Evolutionary conservation across 2,888 invertebrate species (phyloP).

Genomic region (Drosophila picticornis): DNA sequence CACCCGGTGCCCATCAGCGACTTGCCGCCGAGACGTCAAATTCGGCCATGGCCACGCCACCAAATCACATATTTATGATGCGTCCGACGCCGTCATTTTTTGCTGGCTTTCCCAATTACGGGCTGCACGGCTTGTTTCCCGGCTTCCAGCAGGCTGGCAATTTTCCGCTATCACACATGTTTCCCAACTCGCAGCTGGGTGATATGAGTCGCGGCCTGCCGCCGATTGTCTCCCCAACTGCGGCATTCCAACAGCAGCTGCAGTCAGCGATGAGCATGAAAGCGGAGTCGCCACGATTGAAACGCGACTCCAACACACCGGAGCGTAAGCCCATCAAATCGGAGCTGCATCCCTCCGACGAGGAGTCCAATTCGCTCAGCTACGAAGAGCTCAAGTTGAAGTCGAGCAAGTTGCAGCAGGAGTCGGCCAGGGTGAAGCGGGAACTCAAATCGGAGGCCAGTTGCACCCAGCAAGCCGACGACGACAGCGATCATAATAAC

Average conservation of each 20-base stretch:
- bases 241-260: constrained; percentile 65
- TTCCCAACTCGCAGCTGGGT: constrained; percentile 85
- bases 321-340: constrained; percentile 50
- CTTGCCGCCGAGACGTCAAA: constrained; percentile 28
- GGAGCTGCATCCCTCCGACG: constrained; percentile 51
- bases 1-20: constrained; percentile 48
- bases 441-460: constrained; percentile 21
- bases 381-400: constrained; percentile 22
- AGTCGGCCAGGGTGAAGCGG: constrained; percentile 19
- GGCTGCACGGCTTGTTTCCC: constrained; percentile 87
- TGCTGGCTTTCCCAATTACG: constrained; percentile 87
- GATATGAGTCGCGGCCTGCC: constrained; percentile 86
- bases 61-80: constrained; percentile 90
- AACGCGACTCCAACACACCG: constrained; percentile 40
- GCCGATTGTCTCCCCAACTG: constrained; percentile 68
- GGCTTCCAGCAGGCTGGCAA: constrained; percentile 83
- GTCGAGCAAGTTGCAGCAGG: not conserved
- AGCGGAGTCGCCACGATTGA: constrained; percentile 21
- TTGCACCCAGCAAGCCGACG: constrained; percentile 49
- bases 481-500: constrained; percentile 9
- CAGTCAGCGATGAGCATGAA: constrained; percentile 60
- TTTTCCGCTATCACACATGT: constrained; percentile 86
- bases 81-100: constrained; percentile 89
- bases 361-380: constrained; percentile 46
- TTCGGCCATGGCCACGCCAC: constrained; percentile 85